Base-by-base conservation (phyloP, 1,140 invertebrate species). In the Listronotus bonariensis region DNA sequence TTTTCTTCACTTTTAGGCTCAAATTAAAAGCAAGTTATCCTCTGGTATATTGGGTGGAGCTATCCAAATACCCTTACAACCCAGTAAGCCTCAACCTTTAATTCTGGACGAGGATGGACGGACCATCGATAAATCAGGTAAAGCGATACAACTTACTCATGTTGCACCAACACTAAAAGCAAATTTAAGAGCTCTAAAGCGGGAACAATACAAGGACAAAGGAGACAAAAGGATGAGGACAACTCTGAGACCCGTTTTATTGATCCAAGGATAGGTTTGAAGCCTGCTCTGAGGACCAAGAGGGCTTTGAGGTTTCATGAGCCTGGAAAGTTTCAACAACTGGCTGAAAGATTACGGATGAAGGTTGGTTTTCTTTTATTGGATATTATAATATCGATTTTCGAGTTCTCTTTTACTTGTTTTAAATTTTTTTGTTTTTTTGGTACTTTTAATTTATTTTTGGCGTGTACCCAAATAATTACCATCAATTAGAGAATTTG, bases 121-220 rank as follows among this genome's bases (percentile, higher is more conserved):
- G 70, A 97, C 95, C 0, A 89, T 98, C 46, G 96, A 98, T 77
- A 89, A 89, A 65, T 89, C 89, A 45, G 96, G 96, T 12, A 88
- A 93, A 84, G 85, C 92, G 70, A 87, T 98, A 11, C 92, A 95
- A 72, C 83, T 98, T 41, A 91, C 92, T 0, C 92, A 93, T 56
- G 88, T 96, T 36, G 89, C 91, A 17, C 96, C 96, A 0, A 98
- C 96, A 0, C 82, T 98, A 1, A 97, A 97, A 82, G 92, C 92
- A 67, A 82, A 82, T 68, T 82, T 82, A 71, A 80, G 94, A 65
- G 94, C 94, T 1, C 93, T 96, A 72, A 92, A 94, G 63, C 83
- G 92, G 43, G 95, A 96, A 80, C 92, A 96, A 77, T 94, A 96
- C 75, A 90, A 90, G 68, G 87, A 89, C 12, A 88, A 91, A 71